Evolutionary conservation across 2,797 vertebrate species (phyloP).

Genomic region (Selene dorsalis): DNA sequence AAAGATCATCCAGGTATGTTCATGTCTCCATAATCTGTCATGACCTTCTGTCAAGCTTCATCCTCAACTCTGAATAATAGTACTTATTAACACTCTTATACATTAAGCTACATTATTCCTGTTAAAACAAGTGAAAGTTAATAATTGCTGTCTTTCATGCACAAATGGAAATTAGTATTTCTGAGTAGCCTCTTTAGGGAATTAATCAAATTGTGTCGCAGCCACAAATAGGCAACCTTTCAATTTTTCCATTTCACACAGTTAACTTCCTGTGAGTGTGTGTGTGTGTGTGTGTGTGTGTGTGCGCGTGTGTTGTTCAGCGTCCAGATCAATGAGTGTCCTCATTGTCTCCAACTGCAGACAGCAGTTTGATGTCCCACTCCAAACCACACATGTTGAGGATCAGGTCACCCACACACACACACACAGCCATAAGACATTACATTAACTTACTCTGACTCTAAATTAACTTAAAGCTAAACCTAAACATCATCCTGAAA

Average conservation of each 20-base stretch:
- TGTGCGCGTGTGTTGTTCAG: background rate
- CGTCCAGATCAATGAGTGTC: constrained; percentile 47
- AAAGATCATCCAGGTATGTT: background rate
- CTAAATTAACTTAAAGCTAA: background rate
- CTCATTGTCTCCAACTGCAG: constrained; percentile 3
- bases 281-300: background rate
- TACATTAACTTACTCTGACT: too few relatives aligned
- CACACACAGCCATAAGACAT: constrained; percentile 4
- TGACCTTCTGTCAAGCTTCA: background rate
- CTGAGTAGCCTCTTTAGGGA: constrained; percentile 3
- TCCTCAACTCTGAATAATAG: background rate
- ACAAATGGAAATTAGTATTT: constrained; percentile 14
- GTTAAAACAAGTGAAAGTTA: background rate
- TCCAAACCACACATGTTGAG: background rate
- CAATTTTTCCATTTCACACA: constrained; percentile 27
- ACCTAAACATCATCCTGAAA: background rate
- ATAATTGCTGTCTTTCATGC: background rate
- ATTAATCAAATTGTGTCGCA: constrained; percentile 37
- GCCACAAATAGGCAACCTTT: constrained; percentile 38
- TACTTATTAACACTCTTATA: background rate
- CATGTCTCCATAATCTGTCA: background rate
- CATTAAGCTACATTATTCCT: background rate
- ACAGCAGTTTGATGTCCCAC: constrained; percentile 7
- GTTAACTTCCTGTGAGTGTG: constrained; percentile 20
- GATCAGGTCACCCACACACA: background rate